Base-by-base conservation (phyloP, 2,113 vertebrate species). In the Gymnobelideus leadbeateri region DNA sequence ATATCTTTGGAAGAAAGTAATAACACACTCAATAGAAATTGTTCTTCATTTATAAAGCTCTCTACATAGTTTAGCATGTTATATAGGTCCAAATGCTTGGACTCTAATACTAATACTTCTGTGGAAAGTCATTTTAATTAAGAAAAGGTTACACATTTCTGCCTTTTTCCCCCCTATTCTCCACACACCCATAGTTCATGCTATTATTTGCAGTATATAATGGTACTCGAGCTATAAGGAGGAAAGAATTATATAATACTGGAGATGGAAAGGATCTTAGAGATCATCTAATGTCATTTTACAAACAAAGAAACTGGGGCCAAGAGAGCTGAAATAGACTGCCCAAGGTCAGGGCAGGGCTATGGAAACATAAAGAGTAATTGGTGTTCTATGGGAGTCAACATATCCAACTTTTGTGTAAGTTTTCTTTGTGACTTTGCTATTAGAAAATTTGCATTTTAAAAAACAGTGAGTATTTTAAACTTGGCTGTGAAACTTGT, bases 11-110 rank as follows among this genome's bases (percentile, higher is more conserved):
- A 93, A 91, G 51, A 84, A 92, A 97, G 43, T 92, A 61, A 92
- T 91, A 94, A 26, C 61, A 53, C 52, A 51, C 57, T 92, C 93
- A 96, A 61, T 84, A 92, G 90, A 94, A 96, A 91, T 23, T 52
- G 43, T 90, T 96, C 95, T 97, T 46, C 93, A 95, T 96, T 94
- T 96, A 90, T 90, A 94, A 94, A 96, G 96, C 47, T 54, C 89
- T 93, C 28, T 0, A 93, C 92, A 90, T 91, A 90, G 1, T 11
- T 95, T 95, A 94, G 37, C 24, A 25, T 3, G 12, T 93, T 89
- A 96, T 96, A 93, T 96, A 95, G 96, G 84, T 97, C 68, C 95
- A 96, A 96, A 91, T 94, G 91, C 89, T 93, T 98, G 91, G n/a
- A 31, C 92, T 97, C 93, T 77, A 95, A 93, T 55, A 91, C 50